These are phyloP conservation scores for Trinectes maculatus DNA, from an alignment of 2,113 vertebrate species.

Conservation along the genomic window DNA sequence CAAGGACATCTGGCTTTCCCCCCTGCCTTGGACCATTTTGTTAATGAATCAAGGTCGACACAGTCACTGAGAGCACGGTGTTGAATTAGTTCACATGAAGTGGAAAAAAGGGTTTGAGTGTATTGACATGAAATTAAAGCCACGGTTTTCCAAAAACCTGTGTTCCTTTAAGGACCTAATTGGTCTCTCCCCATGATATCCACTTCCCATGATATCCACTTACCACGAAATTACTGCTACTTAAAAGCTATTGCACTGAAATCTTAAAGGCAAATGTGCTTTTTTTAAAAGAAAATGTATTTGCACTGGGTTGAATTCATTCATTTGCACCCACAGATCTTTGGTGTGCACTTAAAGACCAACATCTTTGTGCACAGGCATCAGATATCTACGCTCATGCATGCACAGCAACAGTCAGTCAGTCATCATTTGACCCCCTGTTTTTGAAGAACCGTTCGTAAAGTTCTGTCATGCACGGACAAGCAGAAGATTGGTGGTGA, in stretches of 20 bases:
- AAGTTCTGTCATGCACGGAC: conserved; percentile 17
- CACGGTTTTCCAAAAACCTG: not conserved
- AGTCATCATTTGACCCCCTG: conserved; percentile 15
- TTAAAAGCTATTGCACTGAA: too few species aligned
- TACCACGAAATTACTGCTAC: not conserved
- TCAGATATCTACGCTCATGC: not conserved
- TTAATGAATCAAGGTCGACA: conserved; percentile 35
- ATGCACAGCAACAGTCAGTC: not conserved
- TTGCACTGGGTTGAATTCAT: not conserved
- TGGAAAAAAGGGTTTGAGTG: not conserved
- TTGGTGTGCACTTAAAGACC: not conserved
- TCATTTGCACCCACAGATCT: not conserved
- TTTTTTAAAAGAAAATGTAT: not conserved
- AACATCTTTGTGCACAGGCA: conserved; percentile 7
- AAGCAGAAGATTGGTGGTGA: conserved; percentile 52
- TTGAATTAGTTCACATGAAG: not conserved
- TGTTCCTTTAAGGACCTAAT: too few species aligned
- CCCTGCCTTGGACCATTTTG: conserved; percentile 3
- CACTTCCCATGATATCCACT: not conserved
- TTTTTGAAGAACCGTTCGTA: conserved; percentile 33
- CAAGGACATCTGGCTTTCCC: conserved; percentile 40
- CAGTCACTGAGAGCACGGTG: conserved; percentile 4
- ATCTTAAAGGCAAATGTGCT: not conserved
- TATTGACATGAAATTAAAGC: not conserved
- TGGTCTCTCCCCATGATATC: not conserved